Percentiles rank a stretch among this genome's conserved stretches.
These are phyloP conservation scores for Trinectes maculatus DNA, from an alignment of 2,113 vertebrate genomes.

Conservation along the genomic window DNA sequence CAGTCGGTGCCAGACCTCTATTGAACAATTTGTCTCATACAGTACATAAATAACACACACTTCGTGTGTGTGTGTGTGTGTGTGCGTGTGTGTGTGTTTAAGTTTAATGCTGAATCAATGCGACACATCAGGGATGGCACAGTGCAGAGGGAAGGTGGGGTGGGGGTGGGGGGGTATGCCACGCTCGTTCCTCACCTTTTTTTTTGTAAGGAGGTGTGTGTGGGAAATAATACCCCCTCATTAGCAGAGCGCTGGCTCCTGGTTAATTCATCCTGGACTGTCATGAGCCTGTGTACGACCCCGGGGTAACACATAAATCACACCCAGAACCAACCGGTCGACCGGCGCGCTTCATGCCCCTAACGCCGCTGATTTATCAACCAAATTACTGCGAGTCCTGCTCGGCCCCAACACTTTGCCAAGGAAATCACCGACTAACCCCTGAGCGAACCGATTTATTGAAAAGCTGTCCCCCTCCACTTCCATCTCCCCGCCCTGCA, in stretches of 20 bases:
- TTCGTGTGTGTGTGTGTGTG: constrained; percentile 2
- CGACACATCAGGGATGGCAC: constrained; percentile 92
- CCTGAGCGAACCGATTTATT: constrained; percentile 86
- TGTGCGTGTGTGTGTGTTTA: constrained; percentile 74
- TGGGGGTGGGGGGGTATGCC: constrained; percentile 46
- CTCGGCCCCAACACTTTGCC: constrained; percentile 78
- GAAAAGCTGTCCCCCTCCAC: constrained; percentile 76
- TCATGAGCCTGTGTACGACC: constrained; percentile 92
- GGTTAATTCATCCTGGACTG: constrained; percentile 97
- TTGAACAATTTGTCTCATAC: constrained; percentile 59
- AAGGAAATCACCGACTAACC: constrained; percentile 83
- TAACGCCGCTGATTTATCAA: constrained; percentile 91
- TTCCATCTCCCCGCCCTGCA: constrained; percentile 48
- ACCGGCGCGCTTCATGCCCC: constrained; percentile 73
- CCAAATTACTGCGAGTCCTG: constrained; percentile 91
- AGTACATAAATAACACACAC: constrained; percentile 48
- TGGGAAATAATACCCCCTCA: constrained; percentile 96
- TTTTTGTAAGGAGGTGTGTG: constrained; percentile 64
- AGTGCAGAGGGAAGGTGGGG: neutral
- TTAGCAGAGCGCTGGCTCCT: constrained; percentile 91
- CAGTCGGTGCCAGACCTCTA: constrained; percentile 61
- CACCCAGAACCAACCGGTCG: constrained; percentile 83
- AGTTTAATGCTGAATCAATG: constrained; percentile 94
- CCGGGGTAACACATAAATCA: constrained; percentile 98
- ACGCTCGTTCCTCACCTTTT: constrained; percentile 91